A percentile compares a stretch with the other conserved stretches of the same genome.
Evolutionary conservation across 2,113 vertebrate genomes (phyloP).

Genomic region (Tor tambroides): DNA sequence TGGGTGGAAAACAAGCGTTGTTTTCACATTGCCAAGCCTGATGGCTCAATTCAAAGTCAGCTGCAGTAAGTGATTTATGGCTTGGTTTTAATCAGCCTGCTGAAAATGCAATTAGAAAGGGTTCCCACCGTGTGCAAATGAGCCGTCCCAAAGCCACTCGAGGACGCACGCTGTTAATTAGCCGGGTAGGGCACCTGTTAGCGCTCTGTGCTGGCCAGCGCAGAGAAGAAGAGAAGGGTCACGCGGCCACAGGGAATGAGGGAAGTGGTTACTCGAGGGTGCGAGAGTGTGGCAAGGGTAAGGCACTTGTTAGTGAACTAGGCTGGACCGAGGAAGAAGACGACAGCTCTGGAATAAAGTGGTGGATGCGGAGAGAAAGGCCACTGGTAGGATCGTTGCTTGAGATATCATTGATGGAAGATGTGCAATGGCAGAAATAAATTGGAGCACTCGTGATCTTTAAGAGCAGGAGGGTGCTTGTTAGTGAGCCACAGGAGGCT

Average conservation of each 20-base stretch:
- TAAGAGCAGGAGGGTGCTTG: constrained; percentile 37
- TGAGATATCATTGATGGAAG: constrained; percentile 32
- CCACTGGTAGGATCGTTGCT: constrained; percentile 28
- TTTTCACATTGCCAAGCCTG: constrained; percentile 36
- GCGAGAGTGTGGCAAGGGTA: constrained; percentile 3
- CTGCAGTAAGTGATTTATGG: constrained; percentile 59
- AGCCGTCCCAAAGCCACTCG: constrained; percentile 56
- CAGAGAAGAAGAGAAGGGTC: constrained; percentile 34
- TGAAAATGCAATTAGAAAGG: constrained; percentile 62
- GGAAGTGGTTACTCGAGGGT: neutral
- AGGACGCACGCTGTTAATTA: constrained; percentile 59
- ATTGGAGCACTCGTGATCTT: constrained; percentile 35
- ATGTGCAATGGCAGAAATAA: constrained; percentile 30
- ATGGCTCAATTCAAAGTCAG: constrained; percentile 61
- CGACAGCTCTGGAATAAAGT: neutral
- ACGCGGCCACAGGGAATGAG: constrained; percentile 29
- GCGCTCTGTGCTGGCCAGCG: constrained; percentile 31
- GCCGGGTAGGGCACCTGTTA: constrained; percentile 61
- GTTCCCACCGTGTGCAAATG: constrained; percentile 59
- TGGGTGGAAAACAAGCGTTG: constrained; percentile 38
- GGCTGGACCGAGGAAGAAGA: neutral
- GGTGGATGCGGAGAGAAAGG: constrained; percentile 26
- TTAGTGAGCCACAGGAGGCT: constrained; percentile 39
- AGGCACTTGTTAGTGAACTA: constrained; percentile 44
- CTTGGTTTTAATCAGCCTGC: constrained; percentile 61